Base-by-base conservation (phyloP, 2,888 invertebrate species). In the Thymelicus lineola region DNA sequence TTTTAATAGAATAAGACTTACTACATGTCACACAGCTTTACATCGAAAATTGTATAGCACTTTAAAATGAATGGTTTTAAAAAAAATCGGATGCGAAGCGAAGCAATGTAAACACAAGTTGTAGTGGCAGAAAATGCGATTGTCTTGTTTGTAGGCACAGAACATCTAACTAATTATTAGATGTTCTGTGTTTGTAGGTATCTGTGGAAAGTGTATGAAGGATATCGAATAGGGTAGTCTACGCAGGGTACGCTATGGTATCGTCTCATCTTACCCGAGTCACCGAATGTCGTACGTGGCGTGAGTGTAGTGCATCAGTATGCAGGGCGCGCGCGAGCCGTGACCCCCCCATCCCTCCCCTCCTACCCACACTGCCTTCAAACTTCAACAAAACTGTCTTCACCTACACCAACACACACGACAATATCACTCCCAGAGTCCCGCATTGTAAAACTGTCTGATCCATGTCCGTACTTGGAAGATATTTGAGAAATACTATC, bases 241-340 rank as follows among this genome's bases (percentile, higher is more conserved):
- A 55, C 45, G 65, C 10, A 48, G 62, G 48, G 35, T 46, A 55
- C 45, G 65, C 10, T 45, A 65, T 65, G 57, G 65, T 65, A 20
- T 64, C 38, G 38, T 20, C 60, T 60, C 14, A 35, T 36, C 35
- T 14, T n/a, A 14, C 28, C 28, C 1, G 28, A 28, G 28, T 28
- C n/a, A 20, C 1, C 64, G 36, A 1, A 53, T 67, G 58, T 53
- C 46, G 53, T 60, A 12, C 55, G 70, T 71, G 55, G 72, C 59
- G 67, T 62, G 62, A 70, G 65, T 50, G 58, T 57, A 72, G 66
- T 74, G 80, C 84, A 90, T 91, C 87, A 87, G 84, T 90, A 92
- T 91, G 86, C 91, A 73, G 74, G 80, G 79, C 80, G 80, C 84
- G 84, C 80, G 75, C 74, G 75, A 79, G 80, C 88, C 90, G 90